Base-by-base conservation (phyloP, 2,888 invertebrate genomes). In the Seladonia tumulorum region DNA sequence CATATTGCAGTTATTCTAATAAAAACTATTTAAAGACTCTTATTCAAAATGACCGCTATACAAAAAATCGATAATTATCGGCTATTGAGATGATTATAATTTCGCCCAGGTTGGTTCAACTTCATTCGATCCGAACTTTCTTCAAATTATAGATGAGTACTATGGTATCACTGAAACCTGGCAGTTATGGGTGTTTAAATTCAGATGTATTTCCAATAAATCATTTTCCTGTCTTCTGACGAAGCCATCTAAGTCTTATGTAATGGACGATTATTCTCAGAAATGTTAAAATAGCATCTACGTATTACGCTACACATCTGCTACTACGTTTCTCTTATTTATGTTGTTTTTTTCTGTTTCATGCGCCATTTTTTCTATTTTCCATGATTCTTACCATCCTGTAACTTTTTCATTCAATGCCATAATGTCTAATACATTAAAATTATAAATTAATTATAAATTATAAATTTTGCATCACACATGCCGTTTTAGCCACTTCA, bases 221-320 rank as follows among this genome's bases (percentile, higher is more conserved):
- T 39, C 10, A 39, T 39, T 39, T 68, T 22, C 39, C 8, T 1
- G 39, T 39, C 22, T 22, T 5, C 68, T 68, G 39, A 68, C 22
- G 68, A 68, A 68, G 35, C 39, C 68, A 39, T 39, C 39, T 12
- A 68, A 68, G 22, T 22, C 68, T 68, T 68, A 68, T 68, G 68
- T 68, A 68, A 68, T 35, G 22, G 68, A 68, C 68, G 39, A 39
- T 68, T 22, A 39, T 22, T 35, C 39, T 68, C 16, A 12, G 68
- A 68, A 68, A 39, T 39, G 22, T 68, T 18, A 68, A 68, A 68
- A 68, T 68, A 68, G 68, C 35, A 68, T 22, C 39, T 5, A 29
- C 25, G 25, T 60, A 63, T 63, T 35, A 8, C 29, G 7, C 18
- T 35, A 66, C 35, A 35, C 22, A 39, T 35, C 22, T 1, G 12